Evolutionary conservation across 30 jellyfish, hydroid and myxozoan species (phyloP).

Genomic region (Catostylus mosaicus): DNA sequence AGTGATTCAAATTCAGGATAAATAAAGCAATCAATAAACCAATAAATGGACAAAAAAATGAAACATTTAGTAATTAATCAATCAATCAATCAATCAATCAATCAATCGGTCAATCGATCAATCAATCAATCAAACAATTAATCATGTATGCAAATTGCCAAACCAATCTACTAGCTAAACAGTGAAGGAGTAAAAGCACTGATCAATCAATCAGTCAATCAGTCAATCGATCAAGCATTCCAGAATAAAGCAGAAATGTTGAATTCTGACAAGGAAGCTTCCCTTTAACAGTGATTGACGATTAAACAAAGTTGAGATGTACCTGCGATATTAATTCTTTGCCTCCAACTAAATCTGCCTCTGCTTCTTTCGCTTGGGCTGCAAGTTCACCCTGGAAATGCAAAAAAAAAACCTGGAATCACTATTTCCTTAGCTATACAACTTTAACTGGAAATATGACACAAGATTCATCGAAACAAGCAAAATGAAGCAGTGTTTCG

Average conservation of each 20-base stretch:
- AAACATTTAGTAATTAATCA: background rate
- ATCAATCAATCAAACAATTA: background rate
- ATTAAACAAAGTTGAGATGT: background rate
- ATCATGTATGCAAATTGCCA: no score
- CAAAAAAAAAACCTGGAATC: no score
- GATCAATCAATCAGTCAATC: background rate
- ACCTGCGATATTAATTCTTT: constrained; percentile 79
- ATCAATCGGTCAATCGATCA: background rate
- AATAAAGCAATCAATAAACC: background rate
- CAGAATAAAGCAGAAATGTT: no score
- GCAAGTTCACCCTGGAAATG: constrained; percentile 70
- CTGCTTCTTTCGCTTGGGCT: constrained; percentile 55
- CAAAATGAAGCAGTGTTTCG: no score
- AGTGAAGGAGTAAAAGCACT: background rate
- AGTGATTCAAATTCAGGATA: background rate
- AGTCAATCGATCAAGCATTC: background rate
- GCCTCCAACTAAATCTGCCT: constrained; percentile 86
- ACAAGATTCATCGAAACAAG: no score
- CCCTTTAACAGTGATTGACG: no score
- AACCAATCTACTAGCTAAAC: background rate
- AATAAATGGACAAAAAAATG: no score
- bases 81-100: background rate
- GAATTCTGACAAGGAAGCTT: no score
- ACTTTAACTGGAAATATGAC: no score
- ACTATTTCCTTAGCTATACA: no score